phyloP scores from a whole-genome alignment of 2,113 vertebrate genomes.

The western clawed frog (Xenopus tropicalis) region DNA sequence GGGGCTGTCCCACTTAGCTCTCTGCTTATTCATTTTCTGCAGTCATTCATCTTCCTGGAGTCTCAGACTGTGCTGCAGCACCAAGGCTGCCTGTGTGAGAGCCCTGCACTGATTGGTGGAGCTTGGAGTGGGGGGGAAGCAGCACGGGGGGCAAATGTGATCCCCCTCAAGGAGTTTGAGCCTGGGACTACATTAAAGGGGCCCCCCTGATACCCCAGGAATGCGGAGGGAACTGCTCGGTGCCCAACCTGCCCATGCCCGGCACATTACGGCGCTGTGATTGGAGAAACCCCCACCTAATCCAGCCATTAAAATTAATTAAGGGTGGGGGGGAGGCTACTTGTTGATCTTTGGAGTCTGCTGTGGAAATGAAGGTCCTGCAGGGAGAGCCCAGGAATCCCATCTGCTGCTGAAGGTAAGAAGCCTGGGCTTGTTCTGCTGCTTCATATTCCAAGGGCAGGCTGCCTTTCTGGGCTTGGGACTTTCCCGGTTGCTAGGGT shows the following conservation, averaged over 20 bases:
- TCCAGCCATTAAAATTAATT: no score
- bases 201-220: constrained; percentile 50
- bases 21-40: constrained; percentile 62
- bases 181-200: constrained; percentile 47
- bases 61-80: constrained; percentile 53
- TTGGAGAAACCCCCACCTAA: neutral
- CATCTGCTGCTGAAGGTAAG: constrained; percentile 50
- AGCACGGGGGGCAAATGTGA: constrained; percentile 60
- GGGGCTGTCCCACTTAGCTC: constrained; percentile 52
- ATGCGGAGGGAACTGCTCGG: constrained; percentile 2
- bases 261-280: constrained; percentile 52
- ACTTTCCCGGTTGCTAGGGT: no score
- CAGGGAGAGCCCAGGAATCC: constrained; percentile 44
- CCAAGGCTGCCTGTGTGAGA: constrained; percentile 58
- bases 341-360: constrained; percentile 63
- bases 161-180: constrained; percentile 60
- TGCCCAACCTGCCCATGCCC: neutral
- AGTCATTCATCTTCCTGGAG: constrained; percentile 64
- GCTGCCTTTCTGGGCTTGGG: no score
- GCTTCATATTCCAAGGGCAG: no score
- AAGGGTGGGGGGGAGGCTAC: constrained; percentile 52
- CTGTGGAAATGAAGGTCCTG: constrained; percentile 44
- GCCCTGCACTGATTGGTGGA: constrained; percentile 72
- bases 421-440: no score
- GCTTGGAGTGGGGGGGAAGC: constrained; percentile 61